Conservation (phyloP, 2,888 invertebrate genomes). For the Thelaira solivaga region DNA sequence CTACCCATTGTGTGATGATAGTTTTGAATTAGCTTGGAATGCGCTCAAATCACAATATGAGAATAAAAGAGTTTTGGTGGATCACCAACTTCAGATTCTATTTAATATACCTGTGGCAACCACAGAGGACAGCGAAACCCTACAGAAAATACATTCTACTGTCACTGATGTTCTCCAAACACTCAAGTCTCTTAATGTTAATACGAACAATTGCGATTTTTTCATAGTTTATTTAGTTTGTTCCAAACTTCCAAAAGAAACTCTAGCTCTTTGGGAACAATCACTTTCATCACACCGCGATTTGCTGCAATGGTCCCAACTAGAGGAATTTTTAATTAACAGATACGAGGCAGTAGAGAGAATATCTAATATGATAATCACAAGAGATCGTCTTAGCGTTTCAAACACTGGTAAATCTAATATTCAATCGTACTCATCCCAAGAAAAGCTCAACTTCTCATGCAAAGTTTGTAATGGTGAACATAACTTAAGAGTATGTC, state of each 20-base stretch:
- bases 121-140: neutral
- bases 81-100: constrained; percentile 1
- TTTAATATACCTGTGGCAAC: neutral
- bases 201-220: neutral
- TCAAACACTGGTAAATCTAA: neutral
- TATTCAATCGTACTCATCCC: neutral
- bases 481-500: neutral
- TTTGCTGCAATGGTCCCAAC: neutral
- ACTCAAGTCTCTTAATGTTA: neutral
- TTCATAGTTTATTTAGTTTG: neutral
- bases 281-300: neutral
- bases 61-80: constrained; percentile 15
- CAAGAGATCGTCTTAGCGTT: neutral
- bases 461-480: neutral
- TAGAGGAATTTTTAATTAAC: neutral
- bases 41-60: constrained; percentile 10
- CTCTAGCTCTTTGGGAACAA: constrained; percentile 24
- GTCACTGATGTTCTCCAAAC: too few species aligned
- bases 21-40: constrained; percentile 15
- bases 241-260: too few species aligned
- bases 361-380: neutral
- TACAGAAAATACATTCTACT: neutral
- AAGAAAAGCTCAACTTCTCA: neutral
- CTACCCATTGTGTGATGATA: neutral
- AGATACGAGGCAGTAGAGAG: neutral